Conservation (phyloP, 2,113 vertebrate genomes). For the Cavia porcellus region DNA sequence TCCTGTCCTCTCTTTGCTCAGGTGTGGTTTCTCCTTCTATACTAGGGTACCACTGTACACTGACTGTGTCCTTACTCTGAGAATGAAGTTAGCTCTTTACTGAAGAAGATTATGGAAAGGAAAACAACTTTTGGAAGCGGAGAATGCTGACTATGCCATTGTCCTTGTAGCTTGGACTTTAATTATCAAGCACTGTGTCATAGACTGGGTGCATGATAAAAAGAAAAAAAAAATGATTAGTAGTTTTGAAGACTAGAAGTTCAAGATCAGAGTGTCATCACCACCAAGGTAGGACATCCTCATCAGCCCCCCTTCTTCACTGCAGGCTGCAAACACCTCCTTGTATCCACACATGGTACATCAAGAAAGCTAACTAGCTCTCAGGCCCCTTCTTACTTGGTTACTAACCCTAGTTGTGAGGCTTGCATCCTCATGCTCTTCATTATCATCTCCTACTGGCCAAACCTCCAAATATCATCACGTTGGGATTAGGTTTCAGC, state of each 20-base stretch:
- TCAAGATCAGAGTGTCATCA: neutral
- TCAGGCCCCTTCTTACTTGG: neutral
- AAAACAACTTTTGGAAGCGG: neutral
- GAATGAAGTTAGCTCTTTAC: neutral
- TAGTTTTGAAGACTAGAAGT: neutral
- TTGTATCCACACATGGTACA: neutral
- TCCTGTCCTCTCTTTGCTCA: neutral
- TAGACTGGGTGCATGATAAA: neutral
- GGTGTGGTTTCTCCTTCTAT: neutral
- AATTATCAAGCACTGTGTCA: neutral
- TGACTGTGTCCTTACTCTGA: neutral
- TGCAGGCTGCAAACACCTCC: neutral
- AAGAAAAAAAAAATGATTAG: neutral
- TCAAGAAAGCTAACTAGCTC: neutral
- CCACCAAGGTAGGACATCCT: neutral
- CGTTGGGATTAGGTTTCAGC: neutral
- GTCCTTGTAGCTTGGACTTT: neutral
- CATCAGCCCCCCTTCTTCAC: neutral
- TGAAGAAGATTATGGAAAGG: neutral
- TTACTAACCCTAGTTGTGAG: neutral
- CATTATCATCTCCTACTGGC: neutral
- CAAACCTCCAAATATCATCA: neutral
- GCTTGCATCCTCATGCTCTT: neutral
- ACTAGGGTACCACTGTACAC: fast-evolving
- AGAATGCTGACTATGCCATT: neutral